Evolutionary conservation across 2,888 invertebrate species (phyloP).

Genomic region (Lasiommata megera): DNA sequence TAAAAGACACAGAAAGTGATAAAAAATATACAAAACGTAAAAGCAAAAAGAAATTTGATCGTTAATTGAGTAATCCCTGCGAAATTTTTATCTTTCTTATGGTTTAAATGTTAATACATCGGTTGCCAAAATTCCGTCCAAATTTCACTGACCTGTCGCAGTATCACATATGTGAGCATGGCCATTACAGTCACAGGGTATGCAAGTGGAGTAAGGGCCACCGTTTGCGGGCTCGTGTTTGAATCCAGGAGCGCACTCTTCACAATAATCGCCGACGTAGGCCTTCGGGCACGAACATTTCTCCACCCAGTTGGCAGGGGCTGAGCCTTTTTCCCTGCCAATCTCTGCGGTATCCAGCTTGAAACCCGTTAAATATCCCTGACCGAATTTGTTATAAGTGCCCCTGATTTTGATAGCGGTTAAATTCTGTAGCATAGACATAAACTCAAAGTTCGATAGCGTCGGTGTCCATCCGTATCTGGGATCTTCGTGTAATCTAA

Average conservation of each 20-base stretch:
- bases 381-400: slow-evolving; percentile 91
- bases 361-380: slow-evolving; percentile 95
- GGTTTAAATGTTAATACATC: too few relatives aligned
- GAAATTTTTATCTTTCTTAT: too few relatives aligned
- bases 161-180: slow-evolving; percentile 98
- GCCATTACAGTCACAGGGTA: slow-evolving; percentile 97
- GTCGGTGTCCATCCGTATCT: slow-evolving; percentile 97
- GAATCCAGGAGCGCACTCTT: slow-evolving; percentile 97
- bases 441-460: slow-evolving; percentile 92
- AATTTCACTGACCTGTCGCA: slow-evolving; percentile 85
- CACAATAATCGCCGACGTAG: slow-evolving; percentile 97
- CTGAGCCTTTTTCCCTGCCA: slow-evolving; percentile 84
- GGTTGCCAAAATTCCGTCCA: too few relatives aligned
- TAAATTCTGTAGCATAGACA: slow-evolving; percentile 95
- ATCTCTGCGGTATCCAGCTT: slow-evolving; percentile 93
- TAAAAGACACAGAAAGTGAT: too few relatives aligned
- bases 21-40: too few relatives aligned
- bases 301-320: slow-evolving; percentile 95
- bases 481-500: slow-evolving; percentile 95
- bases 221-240: slow-evolving; percentile 95
- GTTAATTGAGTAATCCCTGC: too few relatives aligned
- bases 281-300: slow-evolving; percentile 94
- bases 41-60: too few relatives aligned
- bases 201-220: slow-evolving; percentile 96
- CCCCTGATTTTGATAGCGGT: slow-evolving; percentile 97